Base-by-base conservation (phyloP, 2,113 vertebrate genomes). In the Zosterops pallidus region DNA sequence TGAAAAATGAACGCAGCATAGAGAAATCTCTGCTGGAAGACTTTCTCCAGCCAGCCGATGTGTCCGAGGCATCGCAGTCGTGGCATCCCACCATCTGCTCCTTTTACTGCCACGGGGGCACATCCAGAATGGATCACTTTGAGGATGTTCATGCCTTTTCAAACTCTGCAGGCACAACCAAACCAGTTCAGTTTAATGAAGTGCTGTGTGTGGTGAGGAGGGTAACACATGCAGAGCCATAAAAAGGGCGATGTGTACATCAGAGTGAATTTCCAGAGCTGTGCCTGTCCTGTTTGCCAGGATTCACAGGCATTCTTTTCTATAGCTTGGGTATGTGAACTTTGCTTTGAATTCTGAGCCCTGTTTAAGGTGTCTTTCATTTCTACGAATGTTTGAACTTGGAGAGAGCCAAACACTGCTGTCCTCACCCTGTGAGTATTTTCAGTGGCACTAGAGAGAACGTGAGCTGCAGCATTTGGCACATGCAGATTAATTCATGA, bases 1-100 rank as follows among this genome's bases (percentile, higher is more conserved):
- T 95, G 84, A 93, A 94, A 92, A 83, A 86, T 63, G 68, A 96
- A 90, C 74, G 80, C 37, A 77, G 85, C 85, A 83, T 5, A 76
- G 55, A 85, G 76, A 64, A 86, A 50, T 87, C 89, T 89, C 92
- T 92, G 91, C 91, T 90, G 92, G 90, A 95, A 83, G 67, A 90
- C 55, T 79, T 94, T 65, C 64, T 86, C 60, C 6, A 31, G 79
- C 60, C 88, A 92, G 75, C 69, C 25, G 44, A 67, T 4, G 55
- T 71, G 87, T 94, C 82, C 20, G 3, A 94, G 89, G 84, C 89
- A 68, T 29, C 20, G 4, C 1, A 77, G 63, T 3, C 76, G 77
- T 23, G 2, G 1, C 86, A 77, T 87, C 77, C 82, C 67, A 75
- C 65, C 80, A 95, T 87, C 87, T 93, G 94, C 3, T 93, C 92